Percentiles rank a stretch among this genome's conserved stretches.
These are phyloP conservation scores for Cotesia typhae DNA, from an alignment of 1,140 invertebrate species.

Conservation along the genomic window DNA sequence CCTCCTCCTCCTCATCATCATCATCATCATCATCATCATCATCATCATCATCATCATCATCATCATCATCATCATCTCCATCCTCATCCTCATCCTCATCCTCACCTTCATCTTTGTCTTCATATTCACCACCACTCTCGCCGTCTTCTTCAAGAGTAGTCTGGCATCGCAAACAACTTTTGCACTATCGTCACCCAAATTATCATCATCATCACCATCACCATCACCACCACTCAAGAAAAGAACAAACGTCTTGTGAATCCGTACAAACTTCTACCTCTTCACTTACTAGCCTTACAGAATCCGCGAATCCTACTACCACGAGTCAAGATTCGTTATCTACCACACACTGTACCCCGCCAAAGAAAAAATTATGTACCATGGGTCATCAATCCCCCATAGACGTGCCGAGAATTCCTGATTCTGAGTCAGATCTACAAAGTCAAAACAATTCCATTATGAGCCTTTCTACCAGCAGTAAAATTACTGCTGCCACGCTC, in stretches of 20 bases:
- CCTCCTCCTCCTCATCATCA: conserved; percentile 35
- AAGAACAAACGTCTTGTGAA: conserved; percentile 39
- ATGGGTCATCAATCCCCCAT: conserved; percentile 46
- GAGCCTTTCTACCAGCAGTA: conserved; percentile 40
- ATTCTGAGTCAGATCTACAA: conserved; percentile 38
- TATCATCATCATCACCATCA: conserved; percentile 40
- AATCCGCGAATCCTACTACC: conserved; percentile 34
- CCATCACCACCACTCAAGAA: conserved; percentile 46
- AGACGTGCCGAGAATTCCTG: conserved; percentile 12
- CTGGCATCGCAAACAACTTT: conserved; percentile 41
- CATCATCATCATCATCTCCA: conserved; percentile 56
- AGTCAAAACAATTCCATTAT: conserved; percentile 36
- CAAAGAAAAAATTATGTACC: conserved; percentile 56
- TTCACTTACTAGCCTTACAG: conserved; percentile 35
- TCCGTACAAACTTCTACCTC: conserved; percentile 31
- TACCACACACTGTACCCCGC: conserved; percentile 42
- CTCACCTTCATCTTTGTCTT: conserved; percentile 20
- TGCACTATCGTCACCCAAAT: conserved; percentile 40
- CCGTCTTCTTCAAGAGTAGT: conserved; percentile 53
- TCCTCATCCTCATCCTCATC: conserved; percentile 37
- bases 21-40: conserved; percentile 40
- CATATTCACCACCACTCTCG: conserved; percentile 28
- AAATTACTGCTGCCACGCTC: conserved; percentile 60
- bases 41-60: conserved; percentile 40
- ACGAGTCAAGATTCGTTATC: conserved; percentile 34